Evolutionary conservation across 92 coral and sea anemone genomes (phyloP).

Genomic region (Palythoa grandiflora): DNA sequence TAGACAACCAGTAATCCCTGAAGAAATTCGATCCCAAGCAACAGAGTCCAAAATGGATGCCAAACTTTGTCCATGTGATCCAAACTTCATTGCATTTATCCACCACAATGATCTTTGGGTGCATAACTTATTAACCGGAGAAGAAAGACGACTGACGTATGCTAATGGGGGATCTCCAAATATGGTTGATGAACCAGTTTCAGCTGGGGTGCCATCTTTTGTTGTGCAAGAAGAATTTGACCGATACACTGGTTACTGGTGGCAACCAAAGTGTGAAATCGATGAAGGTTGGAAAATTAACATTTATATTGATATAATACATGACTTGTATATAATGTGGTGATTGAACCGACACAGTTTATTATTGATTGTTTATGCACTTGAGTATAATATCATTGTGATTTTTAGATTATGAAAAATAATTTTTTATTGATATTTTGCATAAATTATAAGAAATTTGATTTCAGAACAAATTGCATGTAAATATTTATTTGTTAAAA

Average conservation of each 20-base stretch:
- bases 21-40: conserved; percentile 87
- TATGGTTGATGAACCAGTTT: conserved; percentile 82
- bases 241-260: conserved; percentile 98
- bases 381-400: too few relatives aligned
- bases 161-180: conserved; percentile 86
- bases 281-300: conserved; percentile 65
- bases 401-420: too few relatives aligned
- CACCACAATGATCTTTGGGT: conserved; percentile 98
- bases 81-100: conserved; percentile 92
- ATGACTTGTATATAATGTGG: too few relatives aligned
- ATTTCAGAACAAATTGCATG: too few relatives aligned
- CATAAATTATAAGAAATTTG: too few relatives aligned
- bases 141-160: conserved; percentile 84
- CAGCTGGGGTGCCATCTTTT: conserved; percentile 99
- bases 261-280: conserved; percentile 82
- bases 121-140: conserved; percentile 78
- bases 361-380: too few relatives aligned
- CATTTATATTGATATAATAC: conserved; percentile 17
- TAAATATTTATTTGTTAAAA: too few relatives aligned
- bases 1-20: conserved; percentile 79
- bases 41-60: conserved; percentile 94
- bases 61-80: conserved; percentile 92
- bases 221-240: conserved; percentile 98
- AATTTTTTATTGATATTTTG: too few relatives aligned
- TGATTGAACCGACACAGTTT: too few relatives aligned